Percentiles rank a stretch among this genome's conserved stretches.
These are phyloP conservation scores for Chaenocephalus aceratus DNA, from an alignment of 2,113 vertebrate species.

Conservation along the genomic window DNA sequence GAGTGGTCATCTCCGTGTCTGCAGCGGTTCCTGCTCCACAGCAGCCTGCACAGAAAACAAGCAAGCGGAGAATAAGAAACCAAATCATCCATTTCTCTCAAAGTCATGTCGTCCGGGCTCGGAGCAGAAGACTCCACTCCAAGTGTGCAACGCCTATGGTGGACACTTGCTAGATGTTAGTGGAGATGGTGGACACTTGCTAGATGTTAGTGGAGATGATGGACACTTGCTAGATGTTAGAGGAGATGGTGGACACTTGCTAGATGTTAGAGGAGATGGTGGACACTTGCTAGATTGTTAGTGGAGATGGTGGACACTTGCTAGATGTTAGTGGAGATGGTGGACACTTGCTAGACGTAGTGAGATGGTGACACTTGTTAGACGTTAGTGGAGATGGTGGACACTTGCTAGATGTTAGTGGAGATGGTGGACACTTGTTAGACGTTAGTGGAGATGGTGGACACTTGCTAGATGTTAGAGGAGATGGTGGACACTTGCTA, in stretches of 20 bases:
- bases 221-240: slow-evolving; percentile 95
- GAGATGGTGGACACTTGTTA: slow-evolving; percentile 98
- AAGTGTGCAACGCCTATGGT: not conserved
- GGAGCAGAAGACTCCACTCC: not conserved
- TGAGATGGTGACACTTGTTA: no score
- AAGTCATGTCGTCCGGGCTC: not conserved
- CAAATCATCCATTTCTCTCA: not conserved
- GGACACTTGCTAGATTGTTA: slow-evolving; percentile 95
- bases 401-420: slow-evolving; percentile 95
- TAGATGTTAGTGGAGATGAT: slow-evolving; percentile 95
- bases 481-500: slow-evolving; percentile 87
- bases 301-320: slow-evolving; percentile 97
- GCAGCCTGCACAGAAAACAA: slow-evolving; percentile 84
- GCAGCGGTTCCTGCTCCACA: slow-evolving; percentile 98
- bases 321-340: slow-evolving; percentile 98
- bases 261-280: no score
- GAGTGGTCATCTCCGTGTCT: slow-evolving; percentile 98
- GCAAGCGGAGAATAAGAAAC: not conserved
- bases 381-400: slow-evolving; percentile 87
- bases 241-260: slow-evolving; percentile 83
- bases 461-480: slow-evolving; percentile 65
- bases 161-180: slow-evolving; percentile 95
- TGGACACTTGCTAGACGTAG: slow-evolving; percentile 87
- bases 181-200: slow-evolving; percentile 90
- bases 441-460: slow-evolving; percentile 97